Base-by-base conservation (phyloP, 1,140 invertebrate genomes). In the Spodoptera litura region DNA sequence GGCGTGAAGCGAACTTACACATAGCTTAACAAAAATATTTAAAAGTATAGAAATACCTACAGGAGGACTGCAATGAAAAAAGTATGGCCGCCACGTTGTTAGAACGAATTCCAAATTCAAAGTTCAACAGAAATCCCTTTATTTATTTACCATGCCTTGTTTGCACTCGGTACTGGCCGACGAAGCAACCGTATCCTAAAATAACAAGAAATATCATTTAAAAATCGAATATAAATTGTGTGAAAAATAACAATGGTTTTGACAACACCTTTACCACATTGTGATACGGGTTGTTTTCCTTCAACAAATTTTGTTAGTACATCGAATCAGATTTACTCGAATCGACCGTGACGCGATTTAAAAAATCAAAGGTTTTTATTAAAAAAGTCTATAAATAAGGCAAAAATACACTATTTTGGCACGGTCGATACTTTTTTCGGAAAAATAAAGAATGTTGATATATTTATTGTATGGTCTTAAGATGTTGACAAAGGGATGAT, bases 271-370 rank as follows among this genome's bases (percentile, higher is more conserved):
- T 44, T 6, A 6, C 1, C 38, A 20, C 38, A 6, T 44, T 44
- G 38, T 44, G 6, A 44, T 44, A 44, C 4, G 38, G 38, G 6
- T 44, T 44, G 9, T 10, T 44, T 44, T 44, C 38, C 38, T 44
- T 44, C 6, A 44, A 44, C 9, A 6, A 44, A 6, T 44, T 44
- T 10, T 44, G 38, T 6, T 8, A 10, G 38, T 44, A 44, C 38
- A 81, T 78, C 85, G 77, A 86, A 86, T 79, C 51, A 62, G 58
- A 53, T 78, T 80, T 79, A 80, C 79, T 83, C 64, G 38, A 80
- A 82, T 66, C 27, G 66, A 80, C 72, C 80, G 81, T 87, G 82
- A 85, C 79, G 85, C 83, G 62, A 81, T 87, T 81, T 82, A 62
- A 66, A 84, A 84, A 79, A 72, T 25, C 77, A 68, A 81, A 79